Evolutionary conservation across 2,888 invertebrate genomes (phyloP).

Genomic region (Acrobasis suavella): DNA sequence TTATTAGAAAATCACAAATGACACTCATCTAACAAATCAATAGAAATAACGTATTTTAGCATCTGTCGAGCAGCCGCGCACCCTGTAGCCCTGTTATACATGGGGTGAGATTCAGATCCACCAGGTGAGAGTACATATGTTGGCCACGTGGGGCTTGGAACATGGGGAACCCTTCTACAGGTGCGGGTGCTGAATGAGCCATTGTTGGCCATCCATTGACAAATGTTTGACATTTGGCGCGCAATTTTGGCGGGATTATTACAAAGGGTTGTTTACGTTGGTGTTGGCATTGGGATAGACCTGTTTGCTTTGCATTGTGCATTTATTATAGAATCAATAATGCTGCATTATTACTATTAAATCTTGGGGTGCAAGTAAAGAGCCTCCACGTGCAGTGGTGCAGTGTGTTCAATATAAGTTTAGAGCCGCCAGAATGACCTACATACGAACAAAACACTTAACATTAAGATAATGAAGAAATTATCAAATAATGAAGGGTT

Average conservation of each 20-base stretch:
- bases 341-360: neutral
- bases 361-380: neutral
- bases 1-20: constrained; percentile 3
- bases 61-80: constrained; percentile 75
- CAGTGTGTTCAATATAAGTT: neutral
- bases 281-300: constrained; percentile 39
- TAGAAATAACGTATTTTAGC: constrained; percentile 78
- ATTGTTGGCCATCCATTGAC: constrained; percentile 73
- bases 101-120: constrained; percentile 65
- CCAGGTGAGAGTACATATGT: constrained; percentile 77
- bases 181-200: constrained; percentile 60
- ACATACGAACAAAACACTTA: too few species aligned
- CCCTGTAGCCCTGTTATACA: constrained; percentile 29
- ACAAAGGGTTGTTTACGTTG: constrained; percentile 61
- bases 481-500: too few species aligned
- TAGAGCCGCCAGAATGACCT: too few species aligned
- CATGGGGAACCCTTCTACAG: constrained; percentile 75
- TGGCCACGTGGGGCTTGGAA: constrained; percentile 57
- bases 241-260: constrained; percentile 64
- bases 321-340: neutral
- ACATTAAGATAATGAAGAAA: too few species aligned
- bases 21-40: constrained; percentile 52
- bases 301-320: constrained; percentile 19
- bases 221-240: constrained; percentile 70
- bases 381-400: neutral